Base-by-base conservation (phyloP, 1,140 invertebrate genomes). In the Eubasilissa regina region DNA sequence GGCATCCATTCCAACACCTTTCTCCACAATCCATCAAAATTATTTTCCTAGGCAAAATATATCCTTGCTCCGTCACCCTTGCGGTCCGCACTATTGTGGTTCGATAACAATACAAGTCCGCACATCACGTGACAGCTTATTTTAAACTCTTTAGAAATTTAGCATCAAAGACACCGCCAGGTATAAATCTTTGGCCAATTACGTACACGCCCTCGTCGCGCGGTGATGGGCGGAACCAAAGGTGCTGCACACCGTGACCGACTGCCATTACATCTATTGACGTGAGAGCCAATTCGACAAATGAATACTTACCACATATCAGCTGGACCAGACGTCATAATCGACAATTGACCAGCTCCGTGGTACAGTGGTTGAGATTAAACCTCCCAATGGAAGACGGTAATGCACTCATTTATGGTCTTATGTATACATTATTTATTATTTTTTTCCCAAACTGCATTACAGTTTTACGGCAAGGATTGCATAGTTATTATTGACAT, bases 121-220 rank as follows among this genome's bases (percentile, higher is more conserved):
- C 48, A 77, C 60, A 19, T 51, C 43, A 21, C 47, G 19, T 66
- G 75, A 77, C 60, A 53, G 75, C 75, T 77, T 68, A 77, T 66
- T 77, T 68, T 35, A 77, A 77, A 77, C 60, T 62, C 75, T 43
- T 66, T 68, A 66, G 15, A 64, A 64, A 21, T 19, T 44, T 12
- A 9, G 25, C 53, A 35, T 45, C 13, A 43, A 70, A 45, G 21
- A 74, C 12, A 25, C 72, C 72, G 72, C 72, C 6, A 45, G 47
- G 19, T 47, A 45, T 74, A 74, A 74, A 74, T 74, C 72, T 56
- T 12, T 58, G 13, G 3, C 72, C 72, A 74, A 74, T 74, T 58
- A 74, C 44, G 19, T 9, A 43, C 60, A 35, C 60, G 7, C 44
- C 47, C 11, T 51, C 45, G 15, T 15, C 8, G 15, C 17, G 15